These are phyloP conservation scores for Atherix ibis DNA, from an alignment of 2,888 invertebrate species.

Conservation along the genomic window DNA sequence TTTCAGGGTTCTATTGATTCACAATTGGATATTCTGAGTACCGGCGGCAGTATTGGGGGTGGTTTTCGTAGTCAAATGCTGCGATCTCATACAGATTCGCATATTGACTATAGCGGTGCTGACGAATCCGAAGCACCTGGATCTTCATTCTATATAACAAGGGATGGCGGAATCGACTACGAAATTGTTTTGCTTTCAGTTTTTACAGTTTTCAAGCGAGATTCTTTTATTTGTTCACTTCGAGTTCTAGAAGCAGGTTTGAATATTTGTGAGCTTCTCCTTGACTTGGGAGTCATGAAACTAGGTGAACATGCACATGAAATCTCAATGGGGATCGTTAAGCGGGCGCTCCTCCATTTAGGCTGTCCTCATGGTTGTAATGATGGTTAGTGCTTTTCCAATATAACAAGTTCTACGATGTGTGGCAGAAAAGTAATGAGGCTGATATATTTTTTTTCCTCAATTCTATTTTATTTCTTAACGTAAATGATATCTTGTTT, in stretches of 20 bases:
- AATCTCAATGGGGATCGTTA: slow-evolving; percentile 31
- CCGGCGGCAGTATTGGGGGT: slow-evolving; percentile 21
- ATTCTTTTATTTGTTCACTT: slow-evolving; percentile 66
- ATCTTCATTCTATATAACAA: slow-evolving; percentile 80
- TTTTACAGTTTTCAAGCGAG: slow-evolving; percentile 72
- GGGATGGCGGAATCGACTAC: slow-evolving; percentile 86
- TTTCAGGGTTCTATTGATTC: slow-evolving; percentile 68
- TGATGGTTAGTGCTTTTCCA: slow-evolving; percentile 38
- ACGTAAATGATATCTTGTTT: too few species aligned
- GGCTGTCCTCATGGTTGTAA: slow-evolving; percentile 92
- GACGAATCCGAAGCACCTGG: slow-evolving; percentile 81
- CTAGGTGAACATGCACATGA: slow-evolving; percentile 32
- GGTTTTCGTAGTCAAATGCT: slow-evolving; percentile 45
- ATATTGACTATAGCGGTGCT: slow-evolving; percentile 73
- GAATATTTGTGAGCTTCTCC: slow-evolving; percentile 77
- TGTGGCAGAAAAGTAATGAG: too few species aligned
- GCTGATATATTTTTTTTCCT: neutral
- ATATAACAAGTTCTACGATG: neutral
- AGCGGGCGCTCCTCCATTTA: slow-evolving; percentile 52
- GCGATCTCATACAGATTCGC: slow-evolving; percentile 82
- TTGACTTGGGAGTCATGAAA: slow-evolving; percentile 77
- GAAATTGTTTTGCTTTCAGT: slow-evolving; percentile 74
- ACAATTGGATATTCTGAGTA: slow-evolving; percentile 49
- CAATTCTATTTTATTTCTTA: neutral
- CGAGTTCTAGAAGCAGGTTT: slow-evolving; percentile 86